These are phyloP conservation scores for Atherinosoma microstoma DNA, from an alignment of 2,797 vertebrate genomes.

Conservation along the genomic window DNA sequence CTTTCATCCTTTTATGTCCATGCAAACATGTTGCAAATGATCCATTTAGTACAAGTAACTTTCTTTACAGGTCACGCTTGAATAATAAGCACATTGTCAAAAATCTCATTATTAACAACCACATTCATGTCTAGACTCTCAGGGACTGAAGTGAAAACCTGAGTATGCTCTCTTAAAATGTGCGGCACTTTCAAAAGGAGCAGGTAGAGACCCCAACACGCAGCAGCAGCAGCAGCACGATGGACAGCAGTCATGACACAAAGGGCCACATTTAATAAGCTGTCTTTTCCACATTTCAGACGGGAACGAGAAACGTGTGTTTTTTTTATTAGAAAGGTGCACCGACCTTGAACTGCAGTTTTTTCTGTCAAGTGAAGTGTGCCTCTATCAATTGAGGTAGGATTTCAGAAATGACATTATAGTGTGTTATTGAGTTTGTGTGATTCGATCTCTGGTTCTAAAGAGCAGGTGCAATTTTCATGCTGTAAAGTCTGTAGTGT, in stretches of 20 bases:
- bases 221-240: slow-evolving; percentile 3
- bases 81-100: slow-evolving; percentile 32
- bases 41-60: slow-evolving; percentile 16
- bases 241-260: slow-evolving; percentile 34
- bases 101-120: slow-evolving; percentile 14
- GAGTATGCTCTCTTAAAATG: slow-evolving; percentile 14
- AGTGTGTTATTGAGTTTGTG: background rate
- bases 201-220: slow-evolving; percentile 22
- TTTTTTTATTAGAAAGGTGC: slow-evolving; percentile 38
- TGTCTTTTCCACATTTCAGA: slow-evolving; percentile 36
- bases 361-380: slow-evolving; percentile 27
- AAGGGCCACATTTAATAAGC: slow-evolving; percentile 45
- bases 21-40: slow-evolving; percentile 11
- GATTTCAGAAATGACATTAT: slow-evolving; percentile 7
- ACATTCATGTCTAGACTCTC: slow-evolving; percentile 23
- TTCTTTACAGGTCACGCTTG: slow-evolving; percentile 18
- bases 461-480: background rate
- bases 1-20: background rate
- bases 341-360: slow-evolving; percentile 32
- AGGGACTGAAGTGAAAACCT: slow-evolving; percentile 20
- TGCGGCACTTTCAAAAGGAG: slow-evolving; percentile 41
- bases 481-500: background rate
- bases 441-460: background rate
- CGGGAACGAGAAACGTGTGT: background rate
- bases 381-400: slow-evolving; percentile 14